These are phyloP conservation scores for Ichneumon xanthorius DNA, from an alignment of 2,888 invertebrate species.

Conservation along the genomic window DNA sequence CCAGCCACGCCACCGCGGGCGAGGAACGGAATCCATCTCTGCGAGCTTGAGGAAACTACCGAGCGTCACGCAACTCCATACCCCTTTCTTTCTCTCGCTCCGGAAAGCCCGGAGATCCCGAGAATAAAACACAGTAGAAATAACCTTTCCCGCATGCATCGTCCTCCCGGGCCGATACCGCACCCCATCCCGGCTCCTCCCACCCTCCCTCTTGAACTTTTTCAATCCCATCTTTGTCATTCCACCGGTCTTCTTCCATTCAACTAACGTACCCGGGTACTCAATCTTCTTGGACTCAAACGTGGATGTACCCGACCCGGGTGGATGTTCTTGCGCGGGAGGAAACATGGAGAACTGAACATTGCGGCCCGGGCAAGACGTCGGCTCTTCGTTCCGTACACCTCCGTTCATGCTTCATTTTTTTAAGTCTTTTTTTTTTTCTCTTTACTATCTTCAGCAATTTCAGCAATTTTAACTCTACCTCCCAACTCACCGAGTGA, in stretches of 20 bases:
- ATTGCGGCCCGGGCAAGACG: slow-evolving; percentile 44
- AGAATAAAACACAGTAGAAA: slow-evolving; percentile 56
- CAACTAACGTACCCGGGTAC: slow-evolving; percentile 57
- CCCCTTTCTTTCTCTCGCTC: slow-evolving; percentile 35
- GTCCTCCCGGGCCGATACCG: slow-evolving; percentile 46
- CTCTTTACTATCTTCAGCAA: slow-evolving; percentile 9
- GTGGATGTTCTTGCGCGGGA: slow-evolving; percentile 20
- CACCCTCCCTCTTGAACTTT: slow-evolving; percentile 44
- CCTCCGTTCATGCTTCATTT: slow-evolving; percentile 41
- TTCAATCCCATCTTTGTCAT: slow-evolving; percentile 62
- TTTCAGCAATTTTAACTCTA: slow-evolving; percentile 55
- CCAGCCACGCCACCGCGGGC: slow-evolving; percentile 59
- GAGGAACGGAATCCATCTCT: slow-evolving; percentile 59
- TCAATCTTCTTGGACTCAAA: slow-evolving; percentile 55
- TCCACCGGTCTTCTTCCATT: slow-evolving; percentile 61
- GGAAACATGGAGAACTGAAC: slow-evolving; percentile 35
- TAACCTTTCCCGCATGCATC: slow-evolving; percentile 44
- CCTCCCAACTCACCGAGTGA: slow-evolving; percentile 45
- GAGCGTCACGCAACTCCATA: slow-evolving; percentile 62
- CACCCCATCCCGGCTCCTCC: slow-evolving; percentile 7
- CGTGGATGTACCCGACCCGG: slow-evolving; percentile 12
- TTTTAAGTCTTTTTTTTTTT: slow-evolving; percentile 30
- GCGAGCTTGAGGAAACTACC: slow-evolving; percentile 54
- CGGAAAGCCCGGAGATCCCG: slow-evolving; percentile 28
- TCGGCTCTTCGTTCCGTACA: slow-evolving; percentile 52